Evolutionary conservation across 2,113 vertebrate species (phyloP).

Genomic region (Nothobranchius furzeri): DNA sequence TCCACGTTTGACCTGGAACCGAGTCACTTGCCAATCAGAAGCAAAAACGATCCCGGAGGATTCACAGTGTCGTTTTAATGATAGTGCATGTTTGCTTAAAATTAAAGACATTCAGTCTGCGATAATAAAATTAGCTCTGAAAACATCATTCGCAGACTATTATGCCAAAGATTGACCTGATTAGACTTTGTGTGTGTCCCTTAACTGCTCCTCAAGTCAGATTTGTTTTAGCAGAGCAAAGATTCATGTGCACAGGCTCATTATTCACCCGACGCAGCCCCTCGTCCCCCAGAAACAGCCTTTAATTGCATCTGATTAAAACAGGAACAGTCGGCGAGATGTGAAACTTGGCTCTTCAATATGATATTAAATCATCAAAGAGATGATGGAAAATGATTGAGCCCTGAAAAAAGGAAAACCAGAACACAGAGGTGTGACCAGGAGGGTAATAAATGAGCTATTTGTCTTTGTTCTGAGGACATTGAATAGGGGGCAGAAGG

Average conservation of each 20-base stretch:
- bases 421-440: conserved; percentile 65
- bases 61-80: conserved; percentile 26
- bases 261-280: conserved; percentile 31
- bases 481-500: conserved; percentile 25
- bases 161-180: not conserved
- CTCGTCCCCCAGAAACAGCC: conserved; percentile 39
- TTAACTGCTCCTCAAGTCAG: conserved; percentile 34
- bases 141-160: conserved; percentile 13
- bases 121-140: conserved; percentile 29
- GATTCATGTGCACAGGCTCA: conserved; percentile 8
- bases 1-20: conserved; percentile 63
- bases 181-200: conserved; percentile 15
- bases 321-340: conserved; percentile 57
- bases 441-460: conserved; percentile 73
- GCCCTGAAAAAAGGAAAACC: conserved; percentile 27
- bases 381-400: conserved; percentile 41
- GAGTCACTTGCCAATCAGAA: conserved; percentile 61
- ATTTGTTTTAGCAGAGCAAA: conserved; percentile 21
- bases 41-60: conserved; percentile 31
- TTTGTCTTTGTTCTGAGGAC: conserved; percentile 76
- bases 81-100: conserved; percentile 21
- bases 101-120: conserved; percentile 23
- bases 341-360: conserved; percentile 66
- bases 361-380: conserved; percentile 75
- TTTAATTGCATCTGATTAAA: conserved; percentile 73